Evolutionary conservation across 1,140 invertebrate species (phyloP), one percentile per base, ranked within the genome.

Genomic region (Babylonia areolata): DNA sequence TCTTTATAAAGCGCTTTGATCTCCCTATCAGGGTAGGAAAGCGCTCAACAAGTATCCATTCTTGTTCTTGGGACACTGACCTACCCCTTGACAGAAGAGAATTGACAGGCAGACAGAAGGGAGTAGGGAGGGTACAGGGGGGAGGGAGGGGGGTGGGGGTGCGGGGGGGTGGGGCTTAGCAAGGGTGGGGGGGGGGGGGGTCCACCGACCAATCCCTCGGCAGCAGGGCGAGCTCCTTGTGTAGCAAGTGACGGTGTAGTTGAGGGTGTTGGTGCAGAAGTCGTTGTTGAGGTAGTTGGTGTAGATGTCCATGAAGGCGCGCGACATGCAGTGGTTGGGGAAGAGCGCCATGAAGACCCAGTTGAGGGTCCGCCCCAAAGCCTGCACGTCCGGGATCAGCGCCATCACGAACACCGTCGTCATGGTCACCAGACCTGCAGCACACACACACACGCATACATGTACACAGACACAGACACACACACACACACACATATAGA

Each of bases 271-370:
- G 6, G 17, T n/a, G 73, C 92, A 93, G 0, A 64, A 58, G 17
- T 91, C 85, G n/a, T 87, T 77, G 69, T 89, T 90, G 6, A 87
- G 82, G 58, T 92, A 93, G 88, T 95, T 95, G 35, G 92, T 92
- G 89, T 95, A 95, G 20, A 93, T 90, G 78, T 92, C 91, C 88
- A 91, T 92, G 42, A 93, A 88, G 28, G 87, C 87, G 42, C 89
- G 87, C 23, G 92, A 91, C 54, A 94, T 89, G 58, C 90, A 90
- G 85, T 91, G 93, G 85, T 93, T 91, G 12, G 94, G 94, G 40
- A 93, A 91, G 3, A 93, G 58, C 20, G 89, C 77, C 95, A 94
- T 84, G 86, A 94, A 94, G 35, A 92, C 90, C 91, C 91, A 92
- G 80, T 93, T 91, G 15, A 93, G 82, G 11, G 69, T 86, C 28